Percentiles rank a stretch among this genome's conserved stretches.
Conservation (phyloP, 2,888 invertebrate genomes). For the Acrobasis suavella region DNA sequence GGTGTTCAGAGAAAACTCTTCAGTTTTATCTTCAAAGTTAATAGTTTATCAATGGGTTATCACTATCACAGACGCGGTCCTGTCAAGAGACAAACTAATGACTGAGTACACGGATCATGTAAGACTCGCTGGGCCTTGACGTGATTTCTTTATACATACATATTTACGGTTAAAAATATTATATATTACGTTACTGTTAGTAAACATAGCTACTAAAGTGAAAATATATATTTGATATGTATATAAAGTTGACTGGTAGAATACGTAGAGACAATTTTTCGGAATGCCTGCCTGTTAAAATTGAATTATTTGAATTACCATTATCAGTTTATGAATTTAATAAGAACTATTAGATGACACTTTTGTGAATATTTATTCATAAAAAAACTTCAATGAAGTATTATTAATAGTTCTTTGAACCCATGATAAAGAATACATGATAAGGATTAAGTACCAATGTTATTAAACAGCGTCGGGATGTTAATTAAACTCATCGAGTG, state of each 20-base stretch:
- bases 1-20: constrained; percentile 34
- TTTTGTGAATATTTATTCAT: not conserved
- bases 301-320: too few relatives aligned
- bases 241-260: too few relatives aligned
- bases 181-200: constrained; percentile 33
- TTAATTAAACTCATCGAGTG: not conserved
- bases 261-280: too few relatives aligned
- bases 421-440: constrained; percentile 4
- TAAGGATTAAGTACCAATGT: not conserved
- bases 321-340: too few relatives aligned
- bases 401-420: constrained; percentile 10
- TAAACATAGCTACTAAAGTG: not conserved
- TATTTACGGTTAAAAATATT: constrained; percentile 52
- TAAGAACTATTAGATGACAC: not conserved
- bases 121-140: constrained; percentile 50
- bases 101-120: constrained; percentile 42
- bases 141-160: constrained; percentile 62
- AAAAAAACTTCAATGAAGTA: not conserved
- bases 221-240: too few relatives aligned
- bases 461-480: not conserved
- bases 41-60: constrained; percentile 64
- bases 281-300: too few relatives aligned
- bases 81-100: constrained; percentile 44
- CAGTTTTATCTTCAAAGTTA: constrained; percentile 32
- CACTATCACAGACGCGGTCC: constrained; percentile 38